Conservation (phyloP, 1,140 invertebrate genomes). For the Streblospio benedicti region DNA sequence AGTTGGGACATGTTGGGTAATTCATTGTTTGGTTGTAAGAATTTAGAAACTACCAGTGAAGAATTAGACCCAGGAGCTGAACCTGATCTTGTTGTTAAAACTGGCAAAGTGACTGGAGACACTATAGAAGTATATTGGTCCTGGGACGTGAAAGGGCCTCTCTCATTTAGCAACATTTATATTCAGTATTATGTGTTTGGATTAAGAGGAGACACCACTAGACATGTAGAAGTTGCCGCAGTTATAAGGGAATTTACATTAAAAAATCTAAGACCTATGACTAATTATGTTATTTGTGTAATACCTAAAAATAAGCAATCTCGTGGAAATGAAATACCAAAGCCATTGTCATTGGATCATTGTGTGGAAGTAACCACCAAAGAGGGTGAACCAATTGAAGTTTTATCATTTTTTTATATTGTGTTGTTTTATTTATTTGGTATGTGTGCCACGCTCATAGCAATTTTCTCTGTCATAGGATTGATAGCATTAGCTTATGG, state of each 20-base stretch:
- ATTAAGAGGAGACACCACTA: not conserved
- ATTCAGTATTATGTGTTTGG: constrained; percentile 13
- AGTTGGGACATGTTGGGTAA: constrained; percentile 21
- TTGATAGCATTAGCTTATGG: not conserved
- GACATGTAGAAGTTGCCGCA: constrained; percentile 4
- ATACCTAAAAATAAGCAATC: not conserved
- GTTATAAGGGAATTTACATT: not conserved
- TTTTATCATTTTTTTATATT: not conserved
- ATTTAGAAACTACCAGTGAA: too few relatives aligned
- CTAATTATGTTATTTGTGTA: constrained; percentile 11
- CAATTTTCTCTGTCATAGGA: not conserved
- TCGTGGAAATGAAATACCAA: not conserved
- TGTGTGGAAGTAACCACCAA: constrained; percentile 12
- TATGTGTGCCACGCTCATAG: constrained; percentile 3
- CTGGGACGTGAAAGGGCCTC: not conserved
- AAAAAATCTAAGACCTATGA: not conserved
- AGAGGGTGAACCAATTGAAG: not conserved
- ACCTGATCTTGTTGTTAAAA: not conserved
- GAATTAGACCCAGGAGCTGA: not conserved
- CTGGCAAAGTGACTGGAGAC: not conserved
- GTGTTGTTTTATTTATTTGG: not conserved
- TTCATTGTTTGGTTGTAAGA: constrained; percentile 23
- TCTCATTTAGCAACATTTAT: not conserved
- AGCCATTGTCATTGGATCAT: not conserved
- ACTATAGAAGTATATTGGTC: not conserved